These are phyloP conservation scores for Poecilia latipinna DNA, from an alignment of 2,113 vertebrate species.

Conservation along the genomic window DNA sequence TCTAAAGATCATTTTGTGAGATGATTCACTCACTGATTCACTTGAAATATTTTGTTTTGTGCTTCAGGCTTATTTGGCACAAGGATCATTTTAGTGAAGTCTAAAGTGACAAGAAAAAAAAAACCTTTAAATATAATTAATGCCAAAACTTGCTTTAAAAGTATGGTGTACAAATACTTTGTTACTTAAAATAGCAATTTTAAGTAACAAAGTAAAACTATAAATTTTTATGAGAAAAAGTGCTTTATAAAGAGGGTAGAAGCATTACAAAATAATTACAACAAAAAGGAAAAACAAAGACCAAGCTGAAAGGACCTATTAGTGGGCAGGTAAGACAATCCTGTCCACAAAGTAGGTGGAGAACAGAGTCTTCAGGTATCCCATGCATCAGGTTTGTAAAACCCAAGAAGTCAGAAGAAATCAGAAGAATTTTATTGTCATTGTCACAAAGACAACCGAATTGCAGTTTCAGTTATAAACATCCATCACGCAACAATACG, in stretches of 20 bases:
- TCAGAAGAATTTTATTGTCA: too few species aligned
- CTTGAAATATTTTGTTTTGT: neutral
- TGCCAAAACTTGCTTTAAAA: neutral
- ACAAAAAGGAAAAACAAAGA: too few species aligned
- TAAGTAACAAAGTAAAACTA: neutral
- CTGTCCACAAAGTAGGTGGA: too few species aligned
- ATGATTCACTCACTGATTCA: neutral
- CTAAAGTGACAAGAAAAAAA: neutral
- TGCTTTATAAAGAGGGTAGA: neutral
- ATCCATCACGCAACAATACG: too few species aligned
- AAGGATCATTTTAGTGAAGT: neutral
- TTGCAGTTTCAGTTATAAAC: too few species aligned
- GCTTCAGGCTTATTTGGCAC: neutral
- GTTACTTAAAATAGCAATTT: neutral
- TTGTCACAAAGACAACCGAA: too few species aligned
- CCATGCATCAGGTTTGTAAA: too few species aligned
- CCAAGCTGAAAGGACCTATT: too few species aligned
- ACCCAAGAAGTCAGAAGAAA: too few species aligned
- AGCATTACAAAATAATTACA: too few species aligned
- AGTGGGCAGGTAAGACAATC: too few species aligned
- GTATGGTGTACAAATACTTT: neutral
- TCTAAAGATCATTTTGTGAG: conserved; percentile 15
- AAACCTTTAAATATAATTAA: neutral
- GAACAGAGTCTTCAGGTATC: too few species aligned
- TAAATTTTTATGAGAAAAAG: neutral